Conservation (phyloP, 2,797 vertebrate genomes). For the Calcarius lapponicus region DNA sequence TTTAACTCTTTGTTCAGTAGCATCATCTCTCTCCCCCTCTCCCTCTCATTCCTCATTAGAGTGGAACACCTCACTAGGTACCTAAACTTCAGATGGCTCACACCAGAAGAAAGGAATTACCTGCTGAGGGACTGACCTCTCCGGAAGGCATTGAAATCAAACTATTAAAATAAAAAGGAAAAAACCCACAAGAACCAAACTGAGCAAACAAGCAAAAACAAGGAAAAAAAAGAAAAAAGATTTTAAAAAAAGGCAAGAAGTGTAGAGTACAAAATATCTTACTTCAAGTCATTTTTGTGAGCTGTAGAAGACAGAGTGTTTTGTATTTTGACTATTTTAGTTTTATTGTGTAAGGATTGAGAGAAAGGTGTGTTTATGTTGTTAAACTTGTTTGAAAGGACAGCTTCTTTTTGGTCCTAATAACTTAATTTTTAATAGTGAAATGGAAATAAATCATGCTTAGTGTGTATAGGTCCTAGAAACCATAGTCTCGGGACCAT, state of each 20-base stretch:
- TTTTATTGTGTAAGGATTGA: neutral
- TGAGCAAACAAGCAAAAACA: neutral
- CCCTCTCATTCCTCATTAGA: neutral
- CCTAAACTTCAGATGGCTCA: neutral
- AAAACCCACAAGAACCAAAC: accelerated
- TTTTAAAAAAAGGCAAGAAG: neutral
- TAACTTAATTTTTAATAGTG: neutral
- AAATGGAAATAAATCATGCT: neutral
- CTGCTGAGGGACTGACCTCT: neutral
- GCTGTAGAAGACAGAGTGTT: neutral
- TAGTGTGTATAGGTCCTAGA: neutral
- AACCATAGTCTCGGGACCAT: neutral
- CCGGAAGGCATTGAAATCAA: neutral
- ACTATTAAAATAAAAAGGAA: neutral
- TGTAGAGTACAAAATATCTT: neutral
- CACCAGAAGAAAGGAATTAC: neutral
- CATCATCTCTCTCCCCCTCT: neutral
- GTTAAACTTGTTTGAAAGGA: neutral
- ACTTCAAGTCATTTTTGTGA: neutral
- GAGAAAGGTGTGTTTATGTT: neutral
- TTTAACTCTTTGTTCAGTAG: neutral
- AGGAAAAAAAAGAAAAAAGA: no score
- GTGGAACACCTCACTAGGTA: neutral
- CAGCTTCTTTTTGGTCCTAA: neutral
- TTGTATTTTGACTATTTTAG: neutral